Evolutionary conservation across 2,113 vertebrate genomes (phyloP).

Genomic region (Microtus oregoni): DNA sequence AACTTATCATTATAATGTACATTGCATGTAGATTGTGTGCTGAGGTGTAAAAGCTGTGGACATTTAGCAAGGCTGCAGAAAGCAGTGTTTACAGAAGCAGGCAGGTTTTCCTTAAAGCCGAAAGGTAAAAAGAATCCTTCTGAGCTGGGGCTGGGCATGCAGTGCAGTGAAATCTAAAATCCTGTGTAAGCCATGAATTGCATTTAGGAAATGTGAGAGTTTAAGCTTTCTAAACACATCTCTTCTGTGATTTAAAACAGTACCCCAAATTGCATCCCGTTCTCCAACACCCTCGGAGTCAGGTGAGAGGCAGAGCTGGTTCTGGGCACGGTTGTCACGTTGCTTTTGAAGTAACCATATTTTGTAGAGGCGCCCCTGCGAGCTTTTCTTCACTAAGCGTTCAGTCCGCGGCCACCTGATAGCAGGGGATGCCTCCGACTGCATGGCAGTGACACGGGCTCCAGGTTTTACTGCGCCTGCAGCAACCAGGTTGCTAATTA

Average conservation of each 20-base stretch:
- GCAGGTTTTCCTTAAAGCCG: background rate
- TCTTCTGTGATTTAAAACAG: background rate
- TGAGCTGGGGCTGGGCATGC: background rate
- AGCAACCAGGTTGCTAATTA: conserved; percentile 76
- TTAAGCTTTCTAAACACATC: background rate
- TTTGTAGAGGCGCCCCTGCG: background rate
- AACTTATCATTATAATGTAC: background rate
- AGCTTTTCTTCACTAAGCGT: conserved; percentile 15
- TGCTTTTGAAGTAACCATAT: conserved; percentile 57
- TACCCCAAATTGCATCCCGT: background rate
- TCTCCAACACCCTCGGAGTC: background rate
- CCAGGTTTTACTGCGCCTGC: conserved; percentile 57
- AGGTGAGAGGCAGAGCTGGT: conserved; percentile 42
- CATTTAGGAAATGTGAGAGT: background rate
- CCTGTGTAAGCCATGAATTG: background rate
- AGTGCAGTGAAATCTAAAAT: background rate
- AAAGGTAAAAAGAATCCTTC: background rate
- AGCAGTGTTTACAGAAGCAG: background rate
- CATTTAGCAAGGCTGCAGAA: background rate
- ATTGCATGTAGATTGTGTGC: background rate
- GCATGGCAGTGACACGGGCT: conserved; percentile 44
- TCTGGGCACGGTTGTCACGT: background rate
- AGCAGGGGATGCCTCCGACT: conserved; percentile 53
- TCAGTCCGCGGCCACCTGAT: conserved; percentile 54
- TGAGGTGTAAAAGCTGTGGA: background rate